phyloP scores from a whole-genome alignment of 2,113 vertebrate species.

The Dascyllus trimaculatus region DNA sequence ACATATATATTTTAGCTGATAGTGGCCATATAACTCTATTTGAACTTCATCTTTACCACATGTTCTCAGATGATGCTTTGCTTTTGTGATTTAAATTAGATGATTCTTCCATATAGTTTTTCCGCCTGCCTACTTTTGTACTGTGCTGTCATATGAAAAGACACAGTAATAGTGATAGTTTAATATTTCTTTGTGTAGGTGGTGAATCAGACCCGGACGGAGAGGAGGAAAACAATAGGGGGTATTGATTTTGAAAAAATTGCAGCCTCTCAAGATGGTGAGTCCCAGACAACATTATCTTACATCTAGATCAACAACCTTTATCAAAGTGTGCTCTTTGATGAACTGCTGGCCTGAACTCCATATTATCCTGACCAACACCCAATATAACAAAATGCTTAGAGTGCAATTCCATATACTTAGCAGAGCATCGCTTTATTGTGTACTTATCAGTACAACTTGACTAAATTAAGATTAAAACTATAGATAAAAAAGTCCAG shows the following conservation, averaged over 20 bases:
- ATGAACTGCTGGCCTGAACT: neutral
- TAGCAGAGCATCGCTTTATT: neutral
- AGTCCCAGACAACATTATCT: conserved; percentile 32
- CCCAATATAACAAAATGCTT: no score
- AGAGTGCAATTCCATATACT: no score
- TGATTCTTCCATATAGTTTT: no score
- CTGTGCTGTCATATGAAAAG: neutral
- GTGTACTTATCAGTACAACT: neutral
- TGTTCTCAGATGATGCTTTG: no score
- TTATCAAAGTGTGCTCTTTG: neutral
- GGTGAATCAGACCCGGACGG: conserved; percentile 26
- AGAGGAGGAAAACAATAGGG: conserved; percentile 76
- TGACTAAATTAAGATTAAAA: neutral
- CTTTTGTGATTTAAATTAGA: no score
- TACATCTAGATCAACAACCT: neutral
- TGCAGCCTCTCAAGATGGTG: conserved; percentile 63
- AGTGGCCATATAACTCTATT: neutral
- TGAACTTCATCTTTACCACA: no score
- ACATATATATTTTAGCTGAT: no score
- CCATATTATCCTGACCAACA: neutral
- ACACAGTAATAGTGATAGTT: conserved; percentile 7
- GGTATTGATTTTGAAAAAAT: conserved; percentile 74
- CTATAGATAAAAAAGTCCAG: neutral
- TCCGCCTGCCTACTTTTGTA: neutral
- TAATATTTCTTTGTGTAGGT: conserved; percentile 56